Evolutionary conservation across 2,888 invertebrate genomes (phyloP), one percentile per base, ranked within the genome.

Genomic region (Drosophila limbata): DNA sequence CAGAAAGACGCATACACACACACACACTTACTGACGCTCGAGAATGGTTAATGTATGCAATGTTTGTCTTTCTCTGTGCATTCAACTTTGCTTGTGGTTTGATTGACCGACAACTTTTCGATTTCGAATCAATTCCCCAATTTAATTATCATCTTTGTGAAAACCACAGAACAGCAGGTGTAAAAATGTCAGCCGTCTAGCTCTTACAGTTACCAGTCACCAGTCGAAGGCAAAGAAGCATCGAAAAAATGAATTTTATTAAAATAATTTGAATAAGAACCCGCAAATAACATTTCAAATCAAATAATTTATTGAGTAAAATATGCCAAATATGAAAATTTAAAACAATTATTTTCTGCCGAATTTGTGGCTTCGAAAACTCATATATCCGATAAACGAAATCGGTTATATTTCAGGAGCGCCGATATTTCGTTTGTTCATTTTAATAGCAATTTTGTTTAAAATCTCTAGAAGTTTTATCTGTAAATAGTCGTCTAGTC

Each of bases 81-180:
- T 21, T 21, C 13, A 21, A 21, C 11, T 25, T 25, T 47, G 28
- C 28, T 4, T 28, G 8, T 6, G 25, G 13, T 25, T 8, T 44
- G 21, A 21, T 44, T 25, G 44, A 21, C n/a, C 8, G 8, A 2
- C 13, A n/a, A 13, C 11, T 55, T 45, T 57, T 35, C 47, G 40
- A 66, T 66, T 66, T 52, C 44, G 39, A 48, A 60, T 48, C 51
- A 39, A 56, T 73, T 56, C 40, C 56, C 42, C 17, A 44, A 44
- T 19, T 44, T 19, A 44, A 13, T 44, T 44, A 44, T n/a, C 13
- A n/a, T 6, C n/a, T n/a, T 13, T 13, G 13, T 4, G 5, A 35
- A 35, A 35, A n/a, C 13, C n/a, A n/a, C 15, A 37, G 15, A 37
- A 6, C n/a, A 37, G 2, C n/a, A 37, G 35, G 4, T 11, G 35